Base-by-base conservation (phyloP, 2,113 vertebrate species). In the Proterorhinus semilunaris region DNA sequence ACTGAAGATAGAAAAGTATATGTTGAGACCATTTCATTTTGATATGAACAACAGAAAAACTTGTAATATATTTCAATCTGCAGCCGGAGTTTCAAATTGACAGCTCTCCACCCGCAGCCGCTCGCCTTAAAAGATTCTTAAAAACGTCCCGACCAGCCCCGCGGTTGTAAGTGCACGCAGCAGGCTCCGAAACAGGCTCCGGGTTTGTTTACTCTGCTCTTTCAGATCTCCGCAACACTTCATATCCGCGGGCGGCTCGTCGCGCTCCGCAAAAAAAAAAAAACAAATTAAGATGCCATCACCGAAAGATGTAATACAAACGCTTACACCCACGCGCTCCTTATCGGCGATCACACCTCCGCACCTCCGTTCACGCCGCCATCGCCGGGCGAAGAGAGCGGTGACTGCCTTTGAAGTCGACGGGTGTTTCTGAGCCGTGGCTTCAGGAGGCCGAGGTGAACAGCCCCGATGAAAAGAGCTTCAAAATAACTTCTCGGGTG, bases 361-460 rank as follows among this genome's bases (percentile, higher is more conserved):
- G 6, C 13, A n/a, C 16, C n/a, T n/a, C n/a, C 49, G 16, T 78
- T 77, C 70, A 66, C 54, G 62, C 46, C 43, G 49, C 62, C 74
- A 76, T 76, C 66, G 68, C 62, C 78, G 69, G 77, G 57, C n/a
- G 66, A 58, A 78, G 55, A 77, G 53, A 70, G 55, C 63, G 1
- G 50, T 65, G 55, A 74, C 74, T 61, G 12, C 72, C 76, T 87
- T 79, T 87, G 80, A 85, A 80, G 82, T 77, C 77, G 65, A 67
- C 72, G 74, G 79, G 81, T 65, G 77, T 61, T n/a, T 47, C 75
- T 87, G 59, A 68, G 83, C 71, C 89, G 79, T 46, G 42, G 80
- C 83, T 86, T 52, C 80, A 80, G 84, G 80, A 77, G 78, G 53
- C 6, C 69, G 72, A 61, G 74, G 79, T 74, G 80, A 86, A 85